Base-by-base conservation (phyloP, 2,888 invertebrate genomes). In the Drosophila ezoana region DNA sequence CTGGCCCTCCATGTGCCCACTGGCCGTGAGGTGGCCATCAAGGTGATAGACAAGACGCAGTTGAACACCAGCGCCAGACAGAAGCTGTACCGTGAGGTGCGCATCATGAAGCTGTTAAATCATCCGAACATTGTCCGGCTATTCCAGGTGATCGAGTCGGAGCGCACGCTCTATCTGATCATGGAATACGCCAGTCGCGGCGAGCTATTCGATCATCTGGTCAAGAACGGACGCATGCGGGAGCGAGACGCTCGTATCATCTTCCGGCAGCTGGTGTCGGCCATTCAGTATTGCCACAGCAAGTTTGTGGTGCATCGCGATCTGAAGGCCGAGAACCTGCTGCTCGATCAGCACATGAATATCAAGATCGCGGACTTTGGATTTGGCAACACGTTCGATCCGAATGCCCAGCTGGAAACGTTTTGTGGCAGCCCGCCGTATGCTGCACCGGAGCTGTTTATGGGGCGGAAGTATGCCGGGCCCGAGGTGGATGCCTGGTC, bases 351-450 rank as follows among this genome's bases (percentile, higher is more conserved):
- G 92, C 99, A 99, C 93, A 98, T 99, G 98, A 99, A 99, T 93
- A 99, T 99, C 90, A 99, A 99, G 94, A 99, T 99, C 90, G 99
- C 99, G 16, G 99, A 99, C 93, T 99, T 99, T 93, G 99, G 99
- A 64, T 99, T 99, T 94, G 98, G 98, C 90, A 99, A 99, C 93
- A 98, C 99, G 94, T 99, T 99, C 94, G 98, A 98, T 72, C 98
- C 98, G 57, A 99, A 99, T 83, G 98, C 97, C 90, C 99, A 99
- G 93, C 94, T 99, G 91, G 99, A 99, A 93, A 99, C 99, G 16
- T 99, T 99, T 93, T 99, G 99, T 93, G 99, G 99, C 67, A 99
- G 98, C 93, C 99, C 99, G 80, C 99, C 99, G 0, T 99, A 99
- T 93, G 99, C 99, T 53, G 99, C 99, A 57, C 99, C 99, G 11